Evolutionary conservation across 2,113 vertebrate species (phyloP).

Genomic region (Chaetodon auriga): DNA sequence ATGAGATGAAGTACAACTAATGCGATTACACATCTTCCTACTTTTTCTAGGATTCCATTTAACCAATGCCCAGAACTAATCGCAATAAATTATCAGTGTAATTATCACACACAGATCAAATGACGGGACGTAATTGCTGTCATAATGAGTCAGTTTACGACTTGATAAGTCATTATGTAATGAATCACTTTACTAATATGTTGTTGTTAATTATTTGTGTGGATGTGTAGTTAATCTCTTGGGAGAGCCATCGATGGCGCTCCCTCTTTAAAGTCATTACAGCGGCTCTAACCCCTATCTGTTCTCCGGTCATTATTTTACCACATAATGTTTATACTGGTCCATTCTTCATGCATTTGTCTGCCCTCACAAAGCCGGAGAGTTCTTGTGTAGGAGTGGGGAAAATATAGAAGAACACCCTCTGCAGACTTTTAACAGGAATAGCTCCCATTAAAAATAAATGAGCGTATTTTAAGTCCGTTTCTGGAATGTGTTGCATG

Average conservation of each 20-base stretch:
- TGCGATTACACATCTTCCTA: not conserved
- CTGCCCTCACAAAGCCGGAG: not conserved
- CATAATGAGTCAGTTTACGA: conserved; percentile 17
- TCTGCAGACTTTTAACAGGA: not conserved
- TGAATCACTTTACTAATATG: conserved; percentile 34
- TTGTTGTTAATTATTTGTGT: conserved; percentile 34
- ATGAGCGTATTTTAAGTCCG: not conserved
- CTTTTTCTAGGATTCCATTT: not conserved
- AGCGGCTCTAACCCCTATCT: not conserved
- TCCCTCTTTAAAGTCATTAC: not conserved
- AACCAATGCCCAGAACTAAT: not conserved
- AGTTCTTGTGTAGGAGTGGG: not conserved
- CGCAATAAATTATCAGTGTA: conserved; percentile 19
- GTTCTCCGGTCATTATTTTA: not conserved
- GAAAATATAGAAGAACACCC: not conserved
- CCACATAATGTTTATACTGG: not conserved
- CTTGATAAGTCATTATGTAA: conserved; percentile 4
- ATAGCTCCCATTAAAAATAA: not conserved
- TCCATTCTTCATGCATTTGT: not conserved
- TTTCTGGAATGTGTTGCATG: not conserved
- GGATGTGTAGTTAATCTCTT: conserved; percentile 21
- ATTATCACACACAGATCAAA: conserved; percentile 1
- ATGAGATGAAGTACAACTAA: not conserved
- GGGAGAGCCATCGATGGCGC: conserved; percentile 2
- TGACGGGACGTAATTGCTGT: conserved; percentile 20